Evolutionary conservation across 2,888 invertebrate species (phyloP).

Genomic region (Heliconius aoede): DNA sequence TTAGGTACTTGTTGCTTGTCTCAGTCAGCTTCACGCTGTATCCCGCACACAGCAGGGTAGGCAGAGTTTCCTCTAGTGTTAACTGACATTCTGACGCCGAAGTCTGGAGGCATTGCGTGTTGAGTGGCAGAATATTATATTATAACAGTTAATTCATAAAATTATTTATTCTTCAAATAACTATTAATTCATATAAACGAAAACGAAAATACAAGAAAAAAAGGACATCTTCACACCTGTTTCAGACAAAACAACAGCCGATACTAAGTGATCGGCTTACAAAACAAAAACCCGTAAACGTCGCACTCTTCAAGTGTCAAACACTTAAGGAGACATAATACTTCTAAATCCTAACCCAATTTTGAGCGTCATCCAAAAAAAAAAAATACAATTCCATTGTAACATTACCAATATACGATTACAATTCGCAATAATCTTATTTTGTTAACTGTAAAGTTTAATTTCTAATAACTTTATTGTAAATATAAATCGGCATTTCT

Average conservation of each 20-base stretch:
- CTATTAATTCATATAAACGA: background rate
- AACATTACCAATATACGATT: conserved; percentile 4
- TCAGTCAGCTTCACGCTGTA: no score
- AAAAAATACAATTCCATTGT: conserved; percentile 41
- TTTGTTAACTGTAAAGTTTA: conserved; percentile 25
- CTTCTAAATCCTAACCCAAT: conserved; percentile 75
- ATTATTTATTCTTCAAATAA: background rate
- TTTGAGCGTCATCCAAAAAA: conserved; percentile 55
- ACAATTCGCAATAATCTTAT: conserved; percentile 27
- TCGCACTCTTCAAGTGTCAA: conserved; percentile 65
- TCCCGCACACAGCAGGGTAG: background rate
- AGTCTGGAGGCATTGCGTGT: no score
- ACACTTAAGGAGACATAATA: conserved; percentile 59
- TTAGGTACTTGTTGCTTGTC: no score
- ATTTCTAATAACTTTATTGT: background rate
- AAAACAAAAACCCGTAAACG: conserved; percentile 69
- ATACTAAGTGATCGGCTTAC: conserved; percentile 69
- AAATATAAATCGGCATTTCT: conserved; percentile 44
- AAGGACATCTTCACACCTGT: conserved; percentile 37
- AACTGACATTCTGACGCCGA: background rate
- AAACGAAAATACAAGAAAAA: background rate
- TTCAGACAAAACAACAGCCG: conserved; percentile 60
- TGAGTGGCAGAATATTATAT: background rate
- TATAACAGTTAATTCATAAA: background rate
- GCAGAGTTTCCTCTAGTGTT: no score